These are phyloP conservation scores for Listronotus oregonensis DNA, from an alignment of 1,140 invertebrate genomes.

Conservation along the genomic window DNA sequence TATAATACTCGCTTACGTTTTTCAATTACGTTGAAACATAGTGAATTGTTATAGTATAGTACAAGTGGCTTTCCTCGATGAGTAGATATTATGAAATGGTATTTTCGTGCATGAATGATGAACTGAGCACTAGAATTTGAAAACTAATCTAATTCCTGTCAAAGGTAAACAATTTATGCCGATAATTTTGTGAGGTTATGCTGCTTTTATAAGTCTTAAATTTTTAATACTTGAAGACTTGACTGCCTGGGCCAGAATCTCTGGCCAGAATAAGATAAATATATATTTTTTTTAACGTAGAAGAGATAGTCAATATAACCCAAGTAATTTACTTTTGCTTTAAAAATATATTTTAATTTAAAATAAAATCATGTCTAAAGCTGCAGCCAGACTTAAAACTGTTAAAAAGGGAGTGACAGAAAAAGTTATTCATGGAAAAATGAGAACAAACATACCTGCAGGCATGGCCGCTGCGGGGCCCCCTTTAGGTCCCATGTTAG, in stretches of 20 bases:
- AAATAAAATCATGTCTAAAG: slow-evolving; percentile 71
- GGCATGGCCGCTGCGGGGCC: slow-evolving; percentile 85
- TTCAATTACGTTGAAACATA: slow-evolving; percentile 4
- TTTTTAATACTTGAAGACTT: no score
- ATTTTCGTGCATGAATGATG: slow-evolving; percentile 13
- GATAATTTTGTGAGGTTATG: slow-evolving; percentile 16
- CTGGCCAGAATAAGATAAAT: no score
- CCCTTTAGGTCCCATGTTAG: slow-evolving; percentile 88
- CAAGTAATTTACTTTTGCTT: no score
- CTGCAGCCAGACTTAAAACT: slow-evolving; percentile 65
- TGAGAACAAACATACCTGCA: slow-evolving; percentile 82
- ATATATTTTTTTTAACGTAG: no score
- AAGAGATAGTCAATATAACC: no score
- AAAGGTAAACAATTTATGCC: neutral
- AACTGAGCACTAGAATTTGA: slow-evolving; percentile 17
- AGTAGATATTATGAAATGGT: neutral
- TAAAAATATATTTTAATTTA: no score
- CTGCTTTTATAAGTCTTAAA: no score
- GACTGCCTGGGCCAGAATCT: no score
- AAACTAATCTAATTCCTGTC: neutral
- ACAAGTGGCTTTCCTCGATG: neutral
- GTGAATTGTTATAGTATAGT: neutral
- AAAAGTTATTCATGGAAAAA: slow-evolving; percentile 75
- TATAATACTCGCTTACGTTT: neutral
- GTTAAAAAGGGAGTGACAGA: slow-evolving; percentile 67